Conservation (phyloP, 2,113 vertebrate species). For the Cathartes aura region DNA sequence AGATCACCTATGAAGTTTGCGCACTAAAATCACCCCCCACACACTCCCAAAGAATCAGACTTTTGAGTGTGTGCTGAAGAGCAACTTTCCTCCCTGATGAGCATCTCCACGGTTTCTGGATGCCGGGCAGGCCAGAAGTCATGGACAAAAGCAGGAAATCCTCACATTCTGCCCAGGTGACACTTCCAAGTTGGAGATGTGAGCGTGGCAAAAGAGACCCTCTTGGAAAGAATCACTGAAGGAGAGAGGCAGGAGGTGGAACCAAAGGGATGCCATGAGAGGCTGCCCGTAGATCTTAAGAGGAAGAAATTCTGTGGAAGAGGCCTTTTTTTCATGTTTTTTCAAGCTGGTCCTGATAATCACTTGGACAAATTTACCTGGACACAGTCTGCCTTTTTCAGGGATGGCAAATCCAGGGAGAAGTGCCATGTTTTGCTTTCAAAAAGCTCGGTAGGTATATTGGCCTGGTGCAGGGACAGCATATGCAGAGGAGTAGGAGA, state of each 20-base stretch:
- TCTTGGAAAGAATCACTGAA: not conserved
- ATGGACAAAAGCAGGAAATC: not conserved
- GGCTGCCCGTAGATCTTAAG: not conserved
- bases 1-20: not conserved
- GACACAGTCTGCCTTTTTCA: not conserved
- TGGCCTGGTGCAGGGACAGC: not conserved
- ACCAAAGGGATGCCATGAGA: not conserved
- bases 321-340: not conserved
- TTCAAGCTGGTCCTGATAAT: not conserved
- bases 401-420: not conserved
- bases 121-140: not conserved
- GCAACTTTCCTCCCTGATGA: rapidly evolving
- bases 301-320: not conserved
- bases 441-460: not conserved
- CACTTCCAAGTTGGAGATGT: not conserved
- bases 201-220: not conserved
- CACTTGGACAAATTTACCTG: not conserved
- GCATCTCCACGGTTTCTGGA: rapidly evolving
- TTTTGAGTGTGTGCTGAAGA: not conserved
- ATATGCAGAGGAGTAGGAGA: not conserved
- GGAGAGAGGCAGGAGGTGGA: not conserved
- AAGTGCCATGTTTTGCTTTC: not conserved
- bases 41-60: not conserved
- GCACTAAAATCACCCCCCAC: not conserved
- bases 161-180: not conserved